Conservation (phyloP, 1,140 invertebrate species). For the Anoplolepis gracilipes region DNA sequence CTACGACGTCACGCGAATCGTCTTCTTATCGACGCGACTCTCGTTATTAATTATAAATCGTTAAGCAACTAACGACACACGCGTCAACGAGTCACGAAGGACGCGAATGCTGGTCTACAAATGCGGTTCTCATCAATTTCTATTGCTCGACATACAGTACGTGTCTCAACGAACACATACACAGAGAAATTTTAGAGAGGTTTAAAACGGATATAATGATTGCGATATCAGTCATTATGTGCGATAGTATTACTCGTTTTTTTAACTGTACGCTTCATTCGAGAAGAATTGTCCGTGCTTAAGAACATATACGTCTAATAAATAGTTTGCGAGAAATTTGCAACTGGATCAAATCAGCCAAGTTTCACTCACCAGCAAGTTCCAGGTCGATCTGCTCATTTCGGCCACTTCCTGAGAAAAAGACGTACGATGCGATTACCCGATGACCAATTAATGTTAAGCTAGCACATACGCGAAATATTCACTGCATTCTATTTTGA, state of each 20-base stretch:
- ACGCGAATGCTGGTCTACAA: slow-evolving; percentile 26
- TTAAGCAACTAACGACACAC: slow-evolving; percentile 19
- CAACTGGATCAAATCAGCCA: slow-evolving; percentile 43
- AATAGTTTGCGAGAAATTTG: slow-evolving; percentile 61
- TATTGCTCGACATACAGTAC: slow-evolving; percentile 36
- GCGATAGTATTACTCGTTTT: slow-evolving; percentile 62
- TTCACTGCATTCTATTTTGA: slow-evolving; percentile 50
- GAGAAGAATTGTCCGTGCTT: slow-evolving; percentile 57
- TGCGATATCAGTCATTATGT: slow-evolving; percentile 60
- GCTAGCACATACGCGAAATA: slow-evolving; percentile 62
- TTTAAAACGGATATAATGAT: slow-evolving; percentile 56
- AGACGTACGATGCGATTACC: slow-evolving; percentile 55
- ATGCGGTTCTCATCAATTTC: slow-evolving; percentile 36
- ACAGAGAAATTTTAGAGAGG: slow-evolving; percentile 53
- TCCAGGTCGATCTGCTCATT: too few relatives aligned
- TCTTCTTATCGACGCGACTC: neutral
- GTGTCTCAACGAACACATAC: slow-evolving; percentile 47
- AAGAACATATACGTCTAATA: slow-evolving; percentile 63
- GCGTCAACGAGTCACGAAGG: slow-evolving; percentile 1
- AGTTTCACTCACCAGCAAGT: slow-evolving; percentile 36
- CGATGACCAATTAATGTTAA: slow-evolving; percentile 73
- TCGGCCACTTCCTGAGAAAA: neutral
- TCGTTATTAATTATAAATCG: slow-evolving; percentile 34
- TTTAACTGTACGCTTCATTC: slow-evolving; percentile 62
- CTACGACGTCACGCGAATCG: slow-evolving; percentile 40